Evolutionary conservation across 1,140 invertebrate species (phyloP), one percentile per base, ranked within the genome.

Genomic region (Capitella teleta): DNA sequence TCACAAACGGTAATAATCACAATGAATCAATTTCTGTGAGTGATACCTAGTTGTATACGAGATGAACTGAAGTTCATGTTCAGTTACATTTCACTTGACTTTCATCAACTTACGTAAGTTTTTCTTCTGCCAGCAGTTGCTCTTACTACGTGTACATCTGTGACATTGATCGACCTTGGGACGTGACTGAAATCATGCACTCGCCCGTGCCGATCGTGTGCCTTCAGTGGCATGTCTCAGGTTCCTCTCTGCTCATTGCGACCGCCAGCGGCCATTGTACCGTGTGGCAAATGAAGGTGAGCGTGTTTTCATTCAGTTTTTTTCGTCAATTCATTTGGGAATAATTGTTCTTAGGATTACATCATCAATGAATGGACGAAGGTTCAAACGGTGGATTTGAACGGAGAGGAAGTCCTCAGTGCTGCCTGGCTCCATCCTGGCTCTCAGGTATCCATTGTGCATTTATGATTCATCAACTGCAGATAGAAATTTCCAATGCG

Each of bases 391-490:
- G 50, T 51, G 6, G 41, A 47, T 30, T 41, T 67, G 23, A 47
- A 51, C 6, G 63, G 60, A 18, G 67, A 70, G 45, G 68, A 70
- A 28, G 57, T 70, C 19, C 38, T 70, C 18, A 53, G 63, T 37
- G 52, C 61, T 10, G 57, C 62, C 21, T 70, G 68, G 68, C 58
- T 70, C 8, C 68, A 70, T 54, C 65, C 55, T 48, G 66, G 68
- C 5, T 10, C 28, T 47, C 23, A 21, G 14, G 5, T 12, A 19
- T 6, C 10, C 30, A 49, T 43, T 14, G 6, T 3, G 3, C 18
- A 41, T 1, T 37, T 43, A 10, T 34, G 2, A 34, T 23, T 50
- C 24, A 25, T 49, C 2, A 14, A 50, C 34, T 18, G 10, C 18
- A 21, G 14, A 21, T 28, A 19, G 21, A 19, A 18, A 49, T 32